Base-by-base conservation (phyloP, 2,888 invertebrate genomes). In the Andricus quercusramuli region DNA sequence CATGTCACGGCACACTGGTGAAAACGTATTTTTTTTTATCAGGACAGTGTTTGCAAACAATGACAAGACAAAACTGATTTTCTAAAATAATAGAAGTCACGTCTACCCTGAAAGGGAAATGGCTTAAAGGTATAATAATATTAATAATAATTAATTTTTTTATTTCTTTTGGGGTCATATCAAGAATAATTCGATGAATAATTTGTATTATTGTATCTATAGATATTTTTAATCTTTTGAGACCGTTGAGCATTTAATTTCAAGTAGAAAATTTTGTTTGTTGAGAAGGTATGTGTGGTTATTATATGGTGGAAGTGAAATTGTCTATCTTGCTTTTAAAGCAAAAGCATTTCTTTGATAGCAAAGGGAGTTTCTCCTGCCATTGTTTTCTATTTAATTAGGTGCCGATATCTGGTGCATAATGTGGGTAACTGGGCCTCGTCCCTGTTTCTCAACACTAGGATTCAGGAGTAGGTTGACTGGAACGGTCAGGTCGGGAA, bases 391-490 rank as follows among this genome's bases (percentile, higher is more conserved):
- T 84, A 83, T 87, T 85, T 85, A 74, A 74, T 70, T 70, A 70
- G n/a, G 51, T 80, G 79, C 47, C 82, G 70, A 87, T 87, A 87
- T 84, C 83, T 83, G 80, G 78, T 80, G 79, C 83, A 81, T 85
- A 86, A 88, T 89, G 87, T 89, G 85, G 89, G 89, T 89, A 88
- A 89, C 85, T 85, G 81, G 89, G 86, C 84, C 89, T 87, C 86
- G 88, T 87, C 86, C 88, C 85, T 88, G 83, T 88, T 89, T 88
- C 86, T 84, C 83, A 86, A 88, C 79, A 77, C 68, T 25, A 62
- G 88, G 80, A 78, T 80, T 76, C 67, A 82, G 82, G 83, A 85
- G 83, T 85, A 84, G 85, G 85, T 84, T 83, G 85, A 84, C 86
- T 85, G 86, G 85, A 88, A 87, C 84, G 84, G 83, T 86, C 82